These are phyloP conservation scores for Stenoptilia bipunctidactyla DNA, from an alignment of 2,888 invertebrate genomes.

Conservation along the genomic window DNA sequence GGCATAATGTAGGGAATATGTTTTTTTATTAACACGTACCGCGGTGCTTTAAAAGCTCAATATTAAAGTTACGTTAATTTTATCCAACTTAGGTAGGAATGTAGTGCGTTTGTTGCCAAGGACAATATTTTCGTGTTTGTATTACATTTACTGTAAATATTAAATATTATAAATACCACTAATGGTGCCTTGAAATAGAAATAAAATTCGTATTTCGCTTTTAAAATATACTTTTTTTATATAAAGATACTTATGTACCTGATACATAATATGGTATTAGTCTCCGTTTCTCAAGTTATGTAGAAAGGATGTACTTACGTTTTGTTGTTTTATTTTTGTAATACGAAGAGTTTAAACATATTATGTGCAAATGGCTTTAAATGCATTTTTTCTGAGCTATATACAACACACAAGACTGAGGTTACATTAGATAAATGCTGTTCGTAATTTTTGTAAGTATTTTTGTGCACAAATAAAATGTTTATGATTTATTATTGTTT, in stretches of 20 bases:
- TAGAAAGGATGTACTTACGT: background rate
- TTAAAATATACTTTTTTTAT: too few species aligned
- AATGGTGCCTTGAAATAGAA: too few species aligned
- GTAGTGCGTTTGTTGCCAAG: too few species aligned
- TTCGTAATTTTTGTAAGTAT: constrained; percentile 58
- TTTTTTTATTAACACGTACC: too few species aligned
- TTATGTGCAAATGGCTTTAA: constrained; percentile 44
- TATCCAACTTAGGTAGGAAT: too few species aligned
- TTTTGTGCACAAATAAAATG: constrained; percentile 64
- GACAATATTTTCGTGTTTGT: too few species aligned
- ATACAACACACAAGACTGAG: constrained; percentile 70
- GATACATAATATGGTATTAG: background rate
- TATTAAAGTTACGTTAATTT: too few species aligned
- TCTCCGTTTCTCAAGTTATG: constrained; percentile 1
- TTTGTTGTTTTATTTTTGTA: background rate
- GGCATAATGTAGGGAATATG: too few species aligned
- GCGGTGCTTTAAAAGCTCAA: too few species aligned
- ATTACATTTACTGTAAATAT: too few species aligned
- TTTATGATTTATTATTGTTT: constrained; percentile 33
- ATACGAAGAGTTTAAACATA: constrained; percentile 7
- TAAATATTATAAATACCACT: too few species aligned
- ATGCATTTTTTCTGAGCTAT: constrained; percentile 63
- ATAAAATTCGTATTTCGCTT: too few species aligned
- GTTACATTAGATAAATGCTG: constrained; percentile 45
- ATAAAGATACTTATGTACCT: background rate